phyloP scores from a whole-genome alignment of 2,888 invertebrate genomes.

The Nudaria mundana region DNA sequence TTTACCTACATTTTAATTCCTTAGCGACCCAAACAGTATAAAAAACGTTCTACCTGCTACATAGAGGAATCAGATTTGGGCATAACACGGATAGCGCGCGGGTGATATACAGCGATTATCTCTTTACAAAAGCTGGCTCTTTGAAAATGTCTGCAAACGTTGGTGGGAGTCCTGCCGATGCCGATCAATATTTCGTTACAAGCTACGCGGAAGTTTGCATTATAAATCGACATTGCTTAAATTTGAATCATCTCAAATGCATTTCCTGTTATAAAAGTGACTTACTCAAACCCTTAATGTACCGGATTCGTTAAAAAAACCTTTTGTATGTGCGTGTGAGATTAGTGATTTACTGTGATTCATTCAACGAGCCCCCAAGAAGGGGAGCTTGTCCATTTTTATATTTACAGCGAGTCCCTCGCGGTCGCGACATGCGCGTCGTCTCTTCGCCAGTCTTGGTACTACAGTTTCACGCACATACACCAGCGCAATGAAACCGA shows the following conservation, averaged over 20 bases:
- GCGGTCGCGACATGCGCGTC: slow-evolving; percentile 78
- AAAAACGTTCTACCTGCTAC: slow-evolving; percentile 70
- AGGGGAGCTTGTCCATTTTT: slow-evolving; percentile 80
- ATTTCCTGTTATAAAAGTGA: slow-evolving; percentile 25
- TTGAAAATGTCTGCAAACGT: slow-evolving; percentile 59
- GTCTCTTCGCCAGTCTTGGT: slow-evolving; percentile 73
- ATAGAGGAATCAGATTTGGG: slow-evolving; percentile 56
- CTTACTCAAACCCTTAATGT: slow-evolving; percentile 32
- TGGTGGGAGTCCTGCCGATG: slow-evolving; percentile 59
- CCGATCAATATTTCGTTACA: slow-evolving; percentile 75
- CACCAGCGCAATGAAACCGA: slow-evolving; percentile 71
- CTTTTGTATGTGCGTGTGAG: slow-evolving; percentile 44
- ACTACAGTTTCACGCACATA: slow-evolving; percentile 76
- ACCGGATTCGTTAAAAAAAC: slow-evolving; percentile 48
- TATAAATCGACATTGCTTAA: slow-evolving; percentile 57
- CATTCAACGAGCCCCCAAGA: slow-evolving; percentile 72
- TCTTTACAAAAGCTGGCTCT: slow-evolving; percentile 47
- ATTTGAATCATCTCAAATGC: slow-evolving; percentile 47
- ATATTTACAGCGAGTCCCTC: slow-evolving; percentile 78
- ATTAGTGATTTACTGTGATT: slow-evolving; percentile 70
- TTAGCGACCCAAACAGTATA: slow-evolving; percentile 62
- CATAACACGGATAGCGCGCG: slow-evolving; percentile 57
- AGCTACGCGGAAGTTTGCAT: slow-evolving; percentile 62
- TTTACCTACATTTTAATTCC: slow-evolving; percentile 39
- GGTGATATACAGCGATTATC: slow-evolving; percentile 65